Conservation (phyloP, 2,113 vertebrate genomes). For the Ptilorrhoa leucosticta region DNA sequence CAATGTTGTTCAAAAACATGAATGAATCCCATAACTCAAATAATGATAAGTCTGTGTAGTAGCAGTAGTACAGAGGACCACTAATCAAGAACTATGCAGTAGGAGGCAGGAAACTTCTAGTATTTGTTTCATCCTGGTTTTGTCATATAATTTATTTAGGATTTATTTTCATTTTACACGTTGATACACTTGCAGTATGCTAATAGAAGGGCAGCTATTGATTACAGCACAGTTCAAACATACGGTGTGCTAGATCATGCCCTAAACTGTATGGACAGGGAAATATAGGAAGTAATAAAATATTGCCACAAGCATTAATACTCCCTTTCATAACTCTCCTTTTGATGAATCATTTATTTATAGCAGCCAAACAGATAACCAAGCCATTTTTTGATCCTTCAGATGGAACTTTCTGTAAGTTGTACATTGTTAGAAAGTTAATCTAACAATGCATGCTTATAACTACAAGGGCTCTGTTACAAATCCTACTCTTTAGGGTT, state of each 20-base stretch:
- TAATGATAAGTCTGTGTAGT: background rate
- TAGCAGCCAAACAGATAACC: background rate
- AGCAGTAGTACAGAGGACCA: background rate
- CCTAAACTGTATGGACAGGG: background rate
- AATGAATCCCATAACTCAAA: background rate
- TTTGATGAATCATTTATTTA: background rate
- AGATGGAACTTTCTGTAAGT: background rate
- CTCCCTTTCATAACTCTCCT: background rate
- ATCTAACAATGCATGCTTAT: background rate
- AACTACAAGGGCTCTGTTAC: background rate
- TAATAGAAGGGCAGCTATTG: background rate
- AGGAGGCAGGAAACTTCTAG: background rate
- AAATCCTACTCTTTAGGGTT: background rate
- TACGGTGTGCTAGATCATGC: background rate
- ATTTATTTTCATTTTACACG: background rate
- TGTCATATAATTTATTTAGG: background rate
- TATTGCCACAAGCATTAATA: background rate
- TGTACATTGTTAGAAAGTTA: background rate
- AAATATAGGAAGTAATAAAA: background rate
- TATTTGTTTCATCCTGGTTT: background rate
- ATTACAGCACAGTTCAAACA: background rate
- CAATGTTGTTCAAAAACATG: background rate
- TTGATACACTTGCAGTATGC: background rate
- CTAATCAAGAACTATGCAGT: background rate
- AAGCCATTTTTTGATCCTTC: background rate